Conservation (phyloP, 2,113 vertebrate species). For the Poeciliopsis occidentalis region DNA sequence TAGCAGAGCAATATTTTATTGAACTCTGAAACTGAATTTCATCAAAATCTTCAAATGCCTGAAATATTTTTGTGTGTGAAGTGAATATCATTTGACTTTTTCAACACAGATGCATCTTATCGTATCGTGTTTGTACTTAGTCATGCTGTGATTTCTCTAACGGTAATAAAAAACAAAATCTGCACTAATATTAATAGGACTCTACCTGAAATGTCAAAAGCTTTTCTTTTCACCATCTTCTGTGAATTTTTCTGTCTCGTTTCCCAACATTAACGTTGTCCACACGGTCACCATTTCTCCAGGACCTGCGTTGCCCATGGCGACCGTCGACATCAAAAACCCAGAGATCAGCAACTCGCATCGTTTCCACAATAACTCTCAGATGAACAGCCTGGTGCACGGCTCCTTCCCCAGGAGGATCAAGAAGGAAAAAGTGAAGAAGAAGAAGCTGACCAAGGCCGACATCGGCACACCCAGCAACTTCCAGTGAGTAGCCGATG, state of each 20-base stretch:
- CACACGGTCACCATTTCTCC: background rate
- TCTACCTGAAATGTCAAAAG: no score
- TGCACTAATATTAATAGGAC: no score
- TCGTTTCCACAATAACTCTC: slow-evolving; percentile 84
- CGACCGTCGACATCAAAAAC: slow-evolving; percentile 97
- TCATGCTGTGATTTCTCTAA: no score
- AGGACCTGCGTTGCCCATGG: slow-evolving; percentile 94
- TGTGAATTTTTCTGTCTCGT: background rate
- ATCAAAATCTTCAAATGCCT: no score
- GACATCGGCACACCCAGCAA: slow-evolving; percentile 99
- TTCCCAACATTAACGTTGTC: background rate
- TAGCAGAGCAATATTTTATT: no score
- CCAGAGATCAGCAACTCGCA: slow-evolving; percentile 90
- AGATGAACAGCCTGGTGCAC: slow-evolving; percentile 91
- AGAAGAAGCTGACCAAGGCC: slow-evolving; percentile 94
- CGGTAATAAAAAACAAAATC: no score
- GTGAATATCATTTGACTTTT: no score
- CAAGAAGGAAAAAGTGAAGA: slow-evolving; percentile 93
- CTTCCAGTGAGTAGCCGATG: slow-evolving; percentile 88
- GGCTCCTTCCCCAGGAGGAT: slow-evolving; percentile 90
- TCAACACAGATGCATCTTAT: no score
- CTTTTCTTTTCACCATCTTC: no score
- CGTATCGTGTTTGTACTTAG: no score
- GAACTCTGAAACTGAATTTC: no score
- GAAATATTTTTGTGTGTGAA: no score